Conservation (phyloP, 1,140 invertebrate species). For the Grapholita molesta region DNA sequence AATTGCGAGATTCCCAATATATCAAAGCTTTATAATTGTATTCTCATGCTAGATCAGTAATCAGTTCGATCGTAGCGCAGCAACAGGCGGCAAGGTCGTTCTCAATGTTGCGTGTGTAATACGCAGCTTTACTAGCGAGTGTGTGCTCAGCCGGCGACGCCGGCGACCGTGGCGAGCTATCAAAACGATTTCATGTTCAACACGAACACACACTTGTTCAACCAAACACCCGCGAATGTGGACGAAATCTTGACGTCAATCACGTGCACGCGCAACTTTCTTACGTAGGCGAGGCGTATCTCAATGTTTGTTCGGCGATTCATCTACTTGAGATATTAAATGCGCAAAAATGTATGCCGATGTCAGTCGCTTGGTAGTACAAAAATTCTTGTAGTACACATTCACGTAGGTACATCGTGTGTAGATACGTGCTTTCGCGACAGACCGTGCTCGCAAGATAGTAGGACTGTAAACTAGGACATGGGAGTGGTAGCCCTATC, state of each 20-base stretch:
- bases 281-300: not conserved
- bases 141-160: constrained; percentile 31
- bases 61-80: constrained; percentile 26
- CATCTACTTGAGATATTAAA: not conserved
- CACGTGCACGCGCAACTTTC: not conserved
- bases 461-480: not conserved
- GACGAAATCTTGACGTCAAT: constrained; percentile 22
- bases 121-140: constrained; percentile 17
- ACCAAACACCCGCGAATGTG: constrained; percentile 2
- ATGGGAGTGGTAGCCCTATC: not conserved
- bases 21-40: constrained; percentile 19
- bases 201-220: not conserved
- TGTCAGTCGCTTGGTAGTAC: not conserved
- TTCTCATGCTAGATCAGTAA: constrained; percentile 24
- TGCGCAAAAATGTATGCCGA: not conserved
- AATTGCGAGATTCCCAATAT: constrained; percentile 4
- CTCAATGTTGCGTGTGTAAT: constrained; percentile 57
- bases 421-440: not conserved
- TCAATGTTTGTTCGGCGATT: not conserved
- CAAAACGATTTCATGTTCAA: not conserved
- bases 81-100: constrained; percentile 66
- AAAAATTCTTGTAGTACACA: not conserved
- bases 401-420: not conserved
- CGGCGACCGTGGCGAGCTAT: constrained; percentile 26
- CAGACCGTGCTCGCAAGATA: not conserved